Conservation (phyloP, 2,113 vertebrate genomes). For the Corythornis madagascariensis region DNA sequence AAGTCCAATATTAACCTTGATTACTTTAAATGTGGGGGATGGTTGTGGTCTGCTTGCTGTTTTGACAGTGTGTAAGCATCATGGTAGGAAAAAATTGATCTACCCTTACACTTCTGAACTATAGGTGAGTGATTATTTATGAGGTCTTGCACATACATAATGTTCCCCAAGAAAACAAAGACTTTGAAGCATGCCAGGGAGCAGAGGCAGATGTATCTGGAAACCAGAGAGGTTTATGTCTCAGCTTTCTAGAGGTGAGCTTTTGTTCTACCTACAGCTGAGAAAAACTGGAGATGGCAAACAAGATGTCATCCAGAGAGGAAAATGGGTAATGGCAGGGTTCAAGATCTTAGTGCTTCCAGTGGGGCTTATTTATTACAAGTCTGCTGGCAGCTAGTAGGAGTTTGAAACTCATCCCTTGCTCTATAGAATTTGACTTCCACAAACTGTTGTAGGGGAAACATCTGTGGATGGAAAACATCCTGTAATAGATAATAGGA, state of each 20-base stretch:
- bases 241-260: neutral
- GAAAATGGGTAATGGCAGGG: neutral
- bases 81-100: neutral
- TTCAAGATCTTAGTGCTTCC: neutral
- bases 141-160: neutral
- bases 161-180: neutral
- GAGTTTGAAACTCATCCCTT: neutral
- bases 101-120: neutral
- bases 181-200: neutral
- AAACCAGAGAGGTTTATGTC: neutral
- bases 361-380: neutral
- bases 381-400: neutral
- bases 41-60: neutral
- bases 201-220: neutral
- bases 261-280: neutral
- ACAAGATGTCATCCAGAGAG: neutral
- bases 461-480: conserved; percentile 41
- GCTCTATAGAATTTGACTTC: neutral
- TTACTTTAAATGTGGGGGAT: neutral
- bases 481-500: conserved; percentile 27
- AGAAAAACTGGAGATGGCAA: neutral
- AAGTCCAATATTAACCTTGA: neutral
- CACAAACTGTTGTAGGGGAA: conserved; percentile 24
- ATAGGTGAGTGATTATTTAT: neutral
- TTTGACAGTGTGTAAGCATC: neutral